Percentiles rank a stretch among this genome's conserved stretches.
These are phyloP conservation scores for Dicyrtomina minuta DNA, from an alignment of 2,888 invertebrate genomes.

Conservation along the genomic window DNA sequence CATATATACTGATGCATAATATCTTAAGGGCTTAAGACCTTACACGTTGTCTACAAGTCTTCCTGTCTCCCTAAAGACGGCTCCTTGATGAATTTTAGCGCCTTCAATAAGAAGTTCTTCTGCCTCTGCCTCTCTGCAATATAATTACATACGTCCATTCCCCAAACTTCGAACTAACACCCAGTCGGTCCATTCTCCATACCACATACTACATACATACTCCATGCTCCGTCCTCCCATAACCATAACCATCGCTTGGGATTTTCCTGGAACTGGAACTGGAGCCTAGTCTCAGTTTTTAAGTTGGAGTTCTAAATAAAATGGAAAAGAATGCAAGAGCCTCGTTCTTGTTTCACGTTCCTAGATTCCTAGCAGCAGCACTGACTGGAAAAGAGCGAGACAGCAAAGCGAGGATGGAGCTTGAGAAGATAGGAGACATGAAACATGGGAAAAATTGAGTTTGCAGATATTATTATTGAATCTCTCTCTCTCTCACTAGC, in stretches of 20 bases:
- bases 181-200: too few species aligned
- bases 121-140: too few species aligned
- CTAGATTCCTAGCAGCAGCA: not conserved
- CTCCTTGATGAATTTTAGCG: not conserved
- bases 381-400: not conserved
- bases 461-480: slow-evolving; percentile 18
- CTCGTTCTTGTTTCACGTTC: not conserved
- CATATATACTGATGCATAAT: not conserved
- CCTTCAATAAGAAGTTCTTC: too few species aligned
- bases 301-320: too few species aligned
- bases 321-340: too few species aligned
- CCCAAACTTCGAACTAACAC: too few species aligned
- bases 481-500: not conserved
- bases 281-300: too few species aligned
- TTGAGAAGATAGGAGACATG: not conserved
- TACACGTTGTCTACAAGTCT: not conserved
- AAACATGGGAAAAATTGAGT: slow-evolving; percentile 20
- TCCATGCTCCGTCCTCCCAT: too few species aligned
- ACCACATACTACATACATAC: too few species aligned
- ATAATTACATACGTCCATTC: too few species aligned
- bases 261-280: too few species aligned
- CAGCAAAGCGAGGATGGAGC: not conserved
- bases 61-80: not conserved
- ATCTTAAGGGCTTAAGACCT: not conserved
- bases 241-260: too few species aligned